Percentiles rank a stretch among this genome's conserved stretches.
Evolutionary conservation across 53 echinoderm and acorn worm genomes (phyloP).

Genomic region (Astropecten irregularis): DNA sequence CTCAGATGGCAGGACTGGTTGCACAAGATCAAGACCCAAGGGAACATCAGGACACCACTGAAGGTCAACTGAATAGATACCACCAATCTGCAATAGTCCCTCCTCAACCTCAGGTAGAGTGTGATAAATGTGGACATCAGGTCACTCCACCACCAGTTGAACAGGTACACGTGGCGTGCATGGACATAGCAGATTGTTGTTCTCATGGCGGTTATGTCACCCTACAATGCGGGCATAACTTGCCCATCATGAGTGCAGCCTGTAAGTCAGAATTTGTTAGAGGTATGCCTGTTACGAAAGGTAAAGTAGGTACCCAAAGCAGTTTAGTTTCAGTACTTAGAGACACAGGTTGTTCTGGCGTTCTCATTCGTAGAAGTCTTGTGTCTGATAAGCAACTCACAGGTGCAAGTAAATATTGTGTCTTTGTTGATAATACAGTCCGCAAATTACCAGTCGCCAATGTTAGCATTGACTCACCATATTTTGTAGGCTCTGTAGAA

Average conservation of each 20-base stretch:
- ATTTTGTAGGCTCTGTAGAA: background rate
- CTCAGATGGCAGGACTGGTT: constrained; percentile 11
- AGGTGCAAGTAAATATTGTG: background rate
- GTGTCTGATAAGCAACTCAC: background rate
- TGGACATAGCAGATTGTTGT: constrained; percentile 10
- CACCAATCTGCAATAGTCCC: background rate
- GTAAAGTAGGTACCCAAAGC: background rate
- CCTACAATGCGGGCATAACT: constrained; percentile 18
- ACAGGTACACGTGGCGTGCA: constrained; percentile 2
- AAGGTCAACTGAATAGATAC: background rate
- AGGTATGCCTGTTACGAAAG: constrained; percentile 1
- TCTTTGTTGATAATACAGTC: constrained; percentile 28
- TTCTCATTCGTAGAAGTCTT: background rate
- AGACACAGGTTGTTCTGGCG: constrained; percentile 32
- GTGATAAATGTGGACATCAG: background rate
- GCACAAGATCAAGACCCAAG: background rate
- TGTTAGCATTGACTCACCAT: constrained; percentile 24
- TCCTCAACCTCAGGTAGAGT: background rate
- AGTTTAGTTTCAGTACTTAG: constrained; percentile 4
- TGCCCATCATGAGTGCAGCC: constrained; percentile 38
- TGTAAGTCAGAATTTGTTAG: background rate
- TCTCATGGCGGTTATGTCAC: background rate
- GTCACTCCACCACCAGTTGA: background rate
- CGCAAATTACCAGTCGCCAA: constrained; percentile 16
- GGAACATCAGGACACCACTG: background rate